Evolutionary conservation across 2,888 invertebrate genomes (phyloP).

Genomic region (Alitta virens): DNA sequence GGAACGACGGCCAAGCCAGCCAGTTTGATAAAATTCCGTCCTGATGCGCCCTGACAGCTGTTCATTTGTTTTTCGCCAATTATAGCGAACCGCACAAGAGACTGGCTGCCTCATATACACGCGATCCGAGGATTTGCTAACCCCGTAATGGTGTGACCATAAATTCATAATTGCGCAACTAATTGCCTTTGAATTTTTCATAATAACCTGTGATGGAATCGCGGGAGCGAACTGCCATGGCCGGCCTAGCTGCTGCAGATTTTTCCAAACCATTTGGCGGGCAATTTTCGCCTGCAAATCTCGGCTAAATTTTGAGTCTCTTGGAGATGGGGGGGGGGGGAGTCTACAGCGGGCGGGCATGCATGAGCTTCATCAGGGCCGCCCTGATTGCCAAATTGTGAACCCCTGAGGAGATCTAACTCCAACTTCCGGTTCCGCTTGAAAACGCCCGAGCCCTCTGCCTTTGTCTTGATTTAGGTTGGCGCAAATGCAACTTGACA

Average conservation of each 20-base stretch:
- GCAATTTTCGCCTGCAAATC: too few relatives aligned
- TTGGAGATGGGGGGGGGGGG: too few relatives aligned
- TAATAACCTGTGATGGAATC: slow-evolving; percentile 1
- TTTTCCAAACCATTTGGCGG: background rate
- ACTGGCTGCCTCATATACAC: background rate
- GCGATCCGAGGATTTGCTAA: slow-evolving; percentile 1
- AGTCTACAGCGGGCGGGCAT: too few relatives aligned
- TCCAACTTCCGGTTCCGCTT: too few relatives aligned
- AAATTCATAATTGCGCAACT: slow-evolving; percentile 7
- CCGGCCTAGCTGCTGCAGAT: background rate
- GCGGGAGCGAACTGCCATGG: background rate
- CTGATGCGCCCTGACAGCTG: slow-evolving; percentile 14
- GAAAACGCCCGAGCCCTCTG: too few relatives aligned
- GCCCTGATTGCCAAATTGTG: too few relatives aligned
- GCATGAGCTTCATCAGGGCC: too few relatives aligned
- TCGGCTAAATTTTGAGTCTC: too few relatives aligned
- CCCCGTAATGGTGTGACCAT: slow-evolving; percentile 1
- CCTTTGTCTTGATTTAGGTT: too few relatives aligned
- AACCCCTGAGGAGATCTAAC: too few relatives aligned
- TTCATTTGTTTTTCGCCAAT: slow-evolving; percentile 18
- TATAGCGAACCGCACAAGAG: slow-evolving; percentile 6
- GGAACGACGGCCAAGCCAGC: background rate
- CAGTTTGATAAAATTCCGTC: background rate
- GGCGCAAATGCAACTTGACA: too few relatives aligned
- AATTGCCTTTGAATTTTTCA: slow-evolving; percentile 10